Evolutionary conservation across 2,888 invertebrate genomes (phyloP).

Genomic region (Galerucella calmariensis): DNA sequence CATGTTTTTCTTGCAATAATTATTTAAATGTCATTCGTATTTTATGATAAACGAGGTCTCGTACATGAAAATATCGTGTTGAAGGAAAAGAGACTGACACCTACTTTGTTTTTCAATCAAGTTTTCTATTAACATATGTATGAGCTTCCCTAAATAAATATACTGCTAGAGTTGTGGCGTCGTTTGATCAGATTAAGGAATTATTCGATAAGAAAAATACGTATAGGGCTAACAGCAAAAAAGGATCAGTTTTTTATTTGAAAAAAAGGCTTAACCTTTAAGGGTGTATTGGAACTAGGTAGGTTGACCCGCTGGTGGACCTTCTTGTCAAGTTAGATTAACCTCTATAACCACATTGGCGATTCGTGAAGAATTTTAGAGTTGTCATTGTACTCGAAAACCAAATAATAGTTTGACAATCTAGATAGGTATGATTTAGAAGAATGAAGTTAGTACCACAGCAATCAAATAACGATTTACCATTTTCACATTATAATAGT

Average conservation of each 20-base stretch:
- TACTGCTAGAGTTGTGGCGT: not conserved
- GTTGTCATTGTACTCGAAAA: too few relatives aligned
- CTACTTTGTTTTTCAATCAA: constrained; percentile 16
- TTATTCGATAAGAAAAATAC: not conserved
- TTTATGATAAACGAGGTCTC: not conserved
- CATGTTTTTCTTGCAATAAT: not conserved
- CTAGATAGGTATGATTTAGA: too few relatives aligned
- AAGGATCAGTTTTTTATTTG: not conserved
- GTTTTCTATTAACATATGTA: constrained; percentile 7
- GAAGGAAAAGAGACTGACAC: constrained; percentile 8
- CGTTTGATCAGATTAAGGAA: not conserved
- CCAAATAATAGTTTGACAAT: too few relatives aligned
- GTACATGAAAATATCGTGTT: constrained; percentile 5
- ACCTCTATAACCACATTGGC: too few relatives aligned
- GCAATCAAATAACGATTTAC: too few relatives aligned
- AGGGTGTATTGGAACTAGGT: too few relatives aligned
- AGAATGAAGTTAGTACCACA: too few relatives aligned
- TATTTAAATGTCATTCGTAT: not conserved
- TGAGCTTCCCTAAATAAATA: constrained; percentile 1
- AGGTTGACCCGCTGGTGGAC: too few relatives aligned
- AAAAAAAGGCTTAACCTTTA: too few relatives aligned
- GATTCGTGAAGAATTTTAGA: too few relatives aligned
- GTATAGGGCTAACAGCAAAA: not conserved
- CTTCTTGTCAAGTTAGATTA: too few relatives aligned
- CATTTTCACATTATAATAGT: too few relatives aligned